Evolutionary conservation across 1,140 invertebrate species (phyloP), one percentile per base, ranked within the genome.

Genomic region (Mizuhopecten yessoensis): DNA sequence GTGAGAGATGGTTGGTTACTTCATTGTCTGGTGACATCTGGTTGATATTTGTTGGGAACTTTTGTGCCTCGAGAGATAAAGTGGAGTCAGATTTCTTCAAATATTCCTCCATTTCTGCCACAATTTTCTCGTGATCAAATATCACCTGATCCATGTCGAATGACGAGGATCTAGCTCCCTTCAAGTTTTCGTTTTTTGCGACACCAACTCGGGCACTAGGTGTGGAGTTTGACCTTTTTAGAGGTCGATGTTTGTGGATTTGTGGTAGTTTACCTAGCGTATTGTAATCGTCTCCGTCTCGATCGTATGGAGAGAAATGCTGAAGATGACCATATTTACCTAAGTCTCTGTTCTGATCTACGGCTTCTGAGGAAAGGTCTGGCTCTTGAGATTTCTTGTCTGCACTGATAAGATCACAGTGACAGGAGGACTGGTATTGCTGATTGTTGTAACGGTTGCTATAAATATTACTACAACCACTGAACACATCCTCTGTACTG

Each of bases 51-150:
- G 89, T 93, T 42, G 94, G 94, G 89, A 95, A 94, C 90, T 92
- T 93, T 10, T 88, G 91, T 7, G 92, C 88, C 75, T 33, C 90
- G 34, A 92, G 89, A 34, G 92, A 90, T 9, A 86, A 89, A 34
- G 90, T 91, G 33, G 91, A 92, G 75, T 89, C 90, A 23, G 93
- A 93, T 20, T 89, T 92, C 86, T 89, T 93, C 88, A 94, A 93
- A 49, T 95, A 95, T 57, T 94, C 93, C 34, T 95, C 94, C 94
- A 95, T 95, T 87, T 95, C 95, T 36, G 92, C 93, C 34, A 95
- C 89, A 88, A 94, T 93, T 87, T 92, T 90, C 34, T 95, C 91
- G 89, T 92, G 93, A 86, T 95, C 93, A 20, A 91, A 49, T 17
- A 91, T 34, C 0, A 90, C 36, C 86, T 88, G 34, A n/a, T 89